phyloP scores from a whole-genome alignment of 2,888 invertebrate genomes.

The Alentia gelatinosa region DNA sequence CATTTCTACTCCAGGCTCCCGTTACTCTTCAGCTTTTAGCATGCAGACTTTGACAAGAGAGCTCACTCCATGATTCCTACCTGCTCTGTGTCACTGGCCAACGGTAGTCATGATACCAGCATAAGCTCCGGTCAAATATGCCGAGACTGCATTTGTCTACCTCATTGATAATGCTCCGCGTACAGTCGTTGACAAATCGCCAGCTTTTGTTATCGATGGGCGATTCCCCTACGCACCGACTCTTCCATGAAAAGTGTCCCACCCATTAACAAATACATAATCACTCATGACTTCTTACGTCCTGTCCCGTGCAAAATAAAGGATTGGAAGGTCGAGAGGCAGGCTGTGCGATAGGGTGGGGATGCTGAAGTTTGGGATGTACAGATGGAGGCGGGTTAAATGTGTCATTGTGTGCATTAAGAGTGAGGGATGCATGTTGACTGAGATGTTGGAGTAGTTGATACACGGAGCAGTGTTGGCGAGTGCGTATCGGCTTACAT shows the following conservation, averaged over 20 bases:
- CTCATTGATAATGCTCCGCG: not conserved
- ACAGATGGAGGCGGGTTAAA: not conserved
- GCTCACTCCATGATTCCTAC: too few species aligned
- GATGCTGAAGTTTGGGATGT: not conserved
- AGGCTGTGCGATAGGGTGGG: not conserved
- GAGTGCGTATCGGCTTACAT: too few species aligned
- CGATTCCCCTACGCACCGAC: not conserved
- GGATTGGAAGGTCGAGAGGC: too few species aligned
- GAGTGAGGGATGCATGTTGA: conserved; percentile 3
- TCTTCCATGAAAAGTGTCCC: not conserved
- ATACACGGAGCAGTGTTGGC: not conserved
- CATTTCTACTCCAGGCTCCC: too few species aligned
- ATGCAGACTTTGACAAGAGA: too few species aligned
- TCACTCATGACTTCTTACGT: not conserved
- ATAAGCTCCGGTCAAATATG: not conserved
- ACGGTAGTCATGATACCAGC: not conserved
- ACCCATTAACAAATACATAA: not conserved
- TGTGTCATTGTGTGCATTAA: not conserved
- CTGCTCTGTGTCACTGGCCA: too few species aligned
- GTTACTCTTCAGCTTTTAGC: too few species aligned
- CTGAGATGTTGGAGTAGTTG: not conserved
- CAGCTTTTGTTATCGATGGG: not conserved
- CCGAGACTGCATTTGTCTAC: not conserved
- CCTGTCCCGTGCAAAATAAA: too few species aligned
- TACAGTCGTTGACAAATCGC: not conserved